A percentile compares a stretch with the other conserved stretches of the same genome.
phyloP scores from a whole-genome alignment of 2,797 vertebrate genomes.

The Sebastes umbrosus region DNA sequence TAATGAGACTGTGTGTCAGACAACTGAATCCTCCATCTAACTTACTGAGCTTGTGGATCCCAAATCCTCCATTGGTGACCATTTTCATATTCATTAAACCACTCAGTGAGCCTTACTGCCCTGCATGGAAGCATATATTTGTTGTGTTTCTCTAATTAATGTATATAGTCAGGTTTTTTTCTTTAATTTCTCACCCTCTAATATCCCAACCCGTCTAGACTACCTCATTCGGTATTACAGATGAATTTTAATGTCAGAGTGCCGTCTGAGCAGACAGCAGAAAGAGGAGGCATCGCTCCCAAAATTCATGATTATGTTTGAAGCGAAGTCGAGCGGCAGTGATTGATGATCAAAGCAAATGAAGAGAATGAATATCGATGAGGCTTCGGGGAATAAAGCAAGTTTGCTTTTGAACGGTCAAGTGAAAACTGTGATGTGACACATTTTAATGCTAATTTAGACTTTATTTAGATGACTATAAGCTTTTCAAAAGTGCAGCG shows the following conservation, averaged over 20 bases:
- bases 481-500: conserved; percentile 22
- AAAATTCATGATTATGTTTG: conserved; percentile 13
- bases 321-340: conserved; percentile 25
- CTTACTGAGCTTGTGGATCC: neutral
- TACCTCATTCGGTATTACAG: conserved; percentile 16
- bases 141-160: neutral
- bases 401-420: neutral
- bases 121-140: neutral
- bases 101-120: neutral
- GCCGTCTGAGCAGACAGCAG: neutral
- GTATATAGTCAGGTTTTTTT: neutral
- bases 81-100: neutral
- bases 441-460: conserved; percentile 29
- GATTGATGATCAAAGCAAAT: conserved; percentile 33
- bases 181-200: neutral
- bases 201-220: neutral
- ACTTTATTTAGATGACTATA: conserved; percentile 22
- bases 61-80: neutral
- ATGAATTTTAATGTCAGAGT: neutral
- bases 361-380: conserved; percentile 26
- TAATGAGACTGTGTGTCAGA: neutral
- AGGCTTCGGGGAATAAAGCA: conserved; percentile 12
- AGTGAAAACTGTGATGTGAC: neutral
- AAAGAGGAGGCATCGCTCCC: neutral
- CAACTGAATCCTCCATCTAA: neutral